These are phyloP conservation scores for Drosophila seclusa DNA, from an alignment of 2,888 invertebrate genomes.

Conservation along the genomic window DNA sequence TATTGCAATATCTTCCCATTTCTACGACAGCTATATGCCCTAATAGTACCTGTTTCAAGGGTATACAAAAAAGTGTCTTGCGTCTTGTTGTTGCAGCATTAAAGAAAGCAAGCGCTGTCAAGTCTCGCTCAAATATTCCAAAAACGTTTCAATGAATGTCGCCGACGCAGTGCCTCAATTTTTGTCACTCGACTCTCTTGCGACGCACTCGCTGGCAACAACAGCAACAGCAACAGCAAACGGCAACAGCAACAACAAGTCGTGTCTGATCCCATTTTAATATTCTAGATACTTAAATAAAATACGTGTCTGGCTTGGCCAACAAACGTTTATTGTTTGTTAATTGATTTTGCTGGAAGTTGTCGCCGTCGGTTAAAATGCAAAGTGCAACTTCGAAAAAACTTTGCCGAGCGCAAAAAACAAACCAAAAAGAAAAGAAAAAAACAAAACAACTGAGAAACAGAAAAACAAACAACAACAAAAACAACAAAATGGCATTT, in stretches of 20 bases:
- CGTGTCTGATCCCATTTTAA: constrained; percentile 85
- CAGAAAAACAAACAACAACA: constrained; percentile 23
- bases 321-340: constrained; percentile 83
- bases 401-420: constrained; percentile 48
- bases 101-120: constrained; percentile 35
- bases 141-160: constrained; percentile 81
- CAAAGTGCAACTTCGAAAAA: constrained; percentile 73
- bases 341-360: constrained; percentile 80
- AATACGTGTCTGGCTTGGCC: constrained; percentile 83
- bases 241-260: constrained; percentile 35
- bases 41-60: neutral
- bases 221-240: constrained; percentile 4
- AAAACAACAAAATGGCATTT: constrained; percentile 54
- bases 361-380: constrained; percentile 69
- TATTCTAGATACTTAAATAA: constrained; percentile 85
- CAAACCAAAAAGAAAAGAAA: constrained; percentile 1
- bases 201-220: constrained; percentile 8
- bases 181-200: constrained; percentile 55
- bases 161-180: constrained; percentile 76
- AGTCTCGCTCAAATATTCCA: constrained; percentile 67
- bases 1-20: neutral
- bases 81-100: constrained; percentile 30
- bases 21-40: neutral
- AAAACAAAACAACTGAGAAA: constrained; percentile 22
- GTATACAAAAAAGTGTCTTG: constrained; percentile 24